Base-by-base conservation (phyloP, 64 coral and sea anemone genomes). In the Cladopsammia gracilis region DNA sequence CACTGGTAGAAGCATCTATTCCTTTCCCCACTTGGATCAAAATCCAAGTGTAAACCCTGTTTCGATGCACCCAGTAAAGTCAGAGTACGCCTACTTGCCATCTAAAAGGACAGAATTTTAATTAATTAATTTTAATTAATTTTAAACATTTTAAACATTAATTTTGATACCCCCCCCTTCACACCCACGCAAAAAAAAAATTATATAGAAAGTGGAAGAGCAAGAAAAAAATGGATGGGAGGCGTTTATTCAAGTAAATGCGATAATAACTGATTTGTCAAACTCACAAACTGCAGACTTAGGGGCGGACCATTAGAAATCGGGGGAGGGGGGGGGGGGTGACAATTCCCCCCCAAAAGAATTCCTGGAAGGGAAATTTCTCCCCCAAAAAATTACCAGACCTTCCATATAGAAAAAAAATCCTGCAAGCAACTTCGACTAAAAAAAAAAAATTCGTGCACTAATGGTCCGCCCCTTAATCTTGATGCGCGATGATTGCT, bases 1-100 rank as follows among this genome's bases (percentile, higher is more conserved):
- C 72, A 75, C 72, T 75, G 72, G 72, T 75, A 75, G 48, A 75
- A 75, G 48, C 72, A 75, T 49, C 72, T 75, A 75, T 75, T 75
- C 48, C 72, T 75, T 75, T 75, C 72, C 26, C 72, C 72, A 75
- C 48, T 49, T 75, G 72, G 72, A 75, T 75, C 72, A 75, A 45
- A 75, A 75, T 75, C 72, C 72, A 75, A 75, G 48, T 75, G 72
- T 45, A 75, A 49, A 75, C 72, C 72, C 48, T 75, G 72, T 75
- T 75, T 75, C 26, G 72, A 75, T 75, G 72, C 72, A 75, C 26
- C 72, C 72, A 75, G 72, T 75, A 75, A 49, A 75, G 13, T 45
- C 48, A 75, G 72, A 49, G 72, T 75, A 75, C 72, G 72, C 48
- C 72, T 75, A 75, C 72, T 75, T 75, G 72, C 72, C 72, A 75